Base-by-base conservation (phyloP, 2,797 vertebrate species). In the Uromys caudimaculatus region DNA sequence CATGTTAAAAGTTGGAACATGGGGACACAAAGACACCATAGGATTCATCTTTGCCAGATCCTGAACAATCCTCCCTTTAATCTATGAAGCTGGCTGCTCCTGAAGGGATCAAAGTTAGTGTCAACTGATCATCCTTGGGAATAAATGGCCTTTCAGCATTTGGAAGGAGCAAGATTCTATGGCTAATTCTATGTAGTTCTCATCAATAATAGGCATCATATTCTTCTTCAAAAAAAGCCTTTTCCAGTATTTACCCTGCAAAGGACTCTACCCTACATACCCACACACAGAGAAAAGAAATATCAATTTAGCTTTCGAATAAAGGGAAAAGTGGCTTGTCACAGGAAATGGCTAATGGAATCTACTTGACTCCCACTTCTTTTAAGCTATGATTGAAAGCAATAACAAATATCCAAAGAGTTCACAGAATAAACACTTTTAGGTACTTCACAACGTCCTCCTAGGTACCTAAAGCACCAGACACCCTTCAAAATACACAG, bases 221-320 rank as follows among this genome's bases (percentile, higher is more conserved):
- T 89, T 94, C 67, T 93, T 92, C 64, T 95, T 76, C 75, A 95
- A 97, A 97, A 81, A 88, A 87, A 35, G 62, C 6, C 35, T 91
- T 91, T 90, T 41, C 44, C 54, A 62, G 56, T 54, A 56, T 89
- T 92, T 83, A 54, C 23, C 8, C 58, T 90, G 32, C 58, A 90
- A 47, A 90, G 58, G 21, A 78, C 8, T 64, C 8, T n/a, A 64
- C 41, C 14, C n/a, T 86, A 38, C 12, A 67, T 50, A 56, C n/a
- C 84, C 35, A 14, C 78, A n/a, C 77, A 85, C n/a, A 38, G 52
- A 83, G 35, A 89, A 50, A 56, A 58, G 79, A 64, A 1, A 16
- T 52, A 77, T 75, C 91, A 38, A 8, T 90, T 94, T 82, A 47
- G 82, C 7, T 0, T n/a, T 93, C 29, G 29, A 71, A 90, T 58